phyloP scores from a whole-genome alignment of 2,113 vertebrate genomes.

The Machaerirhynchus nigripectus region DNA sequence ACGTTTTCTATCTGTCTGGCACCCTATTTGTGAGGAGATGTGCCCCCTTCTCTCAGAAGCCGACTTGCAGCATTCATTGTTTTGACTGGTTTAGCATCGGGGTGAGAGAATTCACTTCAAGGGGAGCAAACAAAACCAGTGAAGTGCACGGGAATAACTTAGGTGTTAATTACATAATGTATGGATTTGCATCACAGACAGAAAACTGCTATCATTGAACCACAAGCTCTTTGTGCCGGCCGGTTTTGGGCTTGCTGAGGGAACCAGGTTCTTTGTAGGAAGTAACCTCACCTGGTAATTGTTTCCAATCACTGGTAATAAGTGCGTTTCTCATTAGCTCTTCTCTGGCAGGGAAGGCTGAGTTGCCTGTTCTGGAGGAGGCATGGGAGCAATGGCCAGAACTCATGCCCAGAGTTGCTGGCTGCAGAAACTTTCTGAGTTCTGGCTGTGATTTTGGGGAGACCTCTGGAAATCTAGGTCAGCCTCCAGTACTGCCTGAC shows the following conservation, averaged over 20 bases:
- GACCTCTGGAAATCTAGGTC: neutral
- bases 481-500: neutral
- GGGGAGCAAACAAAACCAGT: neutral
- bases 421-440: neutral
- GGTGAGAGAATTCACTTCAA: neutral
- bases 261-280: neutral
- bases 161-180: neutral
- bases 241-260: neutral
- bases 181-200: neutral
- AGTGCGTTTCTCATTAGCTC: neutral
- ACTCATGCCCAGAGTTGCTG: fast-evolving
- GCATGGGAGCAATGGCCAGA: neutral
- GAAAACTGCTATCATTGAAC: neutral
- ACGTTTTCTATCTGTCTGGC: too few species aligned
- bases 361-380: neutral
- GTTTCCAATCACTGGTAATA: neutral
- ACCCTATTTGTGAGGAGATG: neutral
- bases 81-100: conserved; percentile 1
- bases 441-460: neutral
- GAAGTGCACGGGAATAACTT: neutral
- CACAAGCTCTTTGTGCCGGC: neutral
- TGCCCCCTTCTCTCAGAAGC: neutral
- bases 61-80: neutral
- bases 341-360: neutral
- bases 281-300: neutral